phyloP scores from a whole-genome alignment of 2,113 vertebrate genomes.

The Strigops habroptila region DNA sequence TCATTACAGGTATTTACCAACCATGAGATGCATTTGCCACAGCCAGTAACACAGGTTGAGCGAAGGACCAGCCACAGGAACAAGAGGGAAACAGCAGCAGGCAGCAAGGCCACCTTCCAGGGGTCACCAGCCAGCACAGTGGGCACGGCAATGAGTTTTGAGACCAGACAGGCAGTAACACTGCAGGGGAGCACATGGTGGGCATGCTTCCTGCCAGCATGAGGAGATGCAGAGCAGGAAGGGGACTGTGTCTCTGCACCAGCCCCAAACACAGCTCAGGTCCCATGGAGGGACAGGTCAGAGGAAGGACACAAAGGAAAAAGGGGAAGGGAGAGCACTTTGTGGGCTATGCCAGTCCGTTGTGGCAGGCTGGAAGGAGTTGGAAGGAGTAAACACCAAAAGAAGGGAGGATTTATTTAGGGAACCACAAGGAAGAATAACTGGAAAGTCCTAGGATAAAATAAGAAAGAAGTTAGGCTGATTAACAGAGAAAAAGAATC shows the following conservation, averaged over 20 bases:
- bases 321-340: background rate
- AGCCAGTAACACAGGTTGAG: background rate
- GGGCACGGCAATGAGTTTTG: rapidly evolving
- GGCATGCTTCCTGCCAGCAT: rapidly evolving
- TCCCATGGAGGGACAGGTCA: background rate
- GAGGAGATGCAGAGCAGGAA: background rate
- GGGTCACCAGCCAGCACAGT: background rate
- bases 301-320: background rate
- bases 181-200: rapidly evolving
- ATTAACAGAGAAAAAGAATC: background rate
- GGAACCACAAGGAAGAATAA: background rate
- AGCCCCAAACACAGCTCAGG: background rate
- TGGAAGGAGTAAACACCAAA: background rate
- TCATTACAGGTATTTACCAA: background rate
- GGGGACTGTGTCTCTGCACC: rapidly evolving
- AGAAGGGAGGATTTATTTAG: slow-evolving; percentile 1
- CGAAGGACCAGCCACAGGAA: rapidly evolving
- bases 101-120: background rate
- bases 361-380: background rate
- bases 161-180: background rate
- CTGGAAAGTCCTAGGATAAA: slow-evolving; percentile 14
- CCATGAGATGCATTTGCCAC: background rate
- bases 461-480: slow-evolving; percentile 2
- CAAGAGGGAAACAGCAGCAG: background rate
- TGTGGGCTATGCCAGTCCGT: background rate